These are phyloP conservation scores for Diplolepis rosae DNA, from an alignment of 2,888 invertebrate genomes.

Conservation along the genomic window DNA sequence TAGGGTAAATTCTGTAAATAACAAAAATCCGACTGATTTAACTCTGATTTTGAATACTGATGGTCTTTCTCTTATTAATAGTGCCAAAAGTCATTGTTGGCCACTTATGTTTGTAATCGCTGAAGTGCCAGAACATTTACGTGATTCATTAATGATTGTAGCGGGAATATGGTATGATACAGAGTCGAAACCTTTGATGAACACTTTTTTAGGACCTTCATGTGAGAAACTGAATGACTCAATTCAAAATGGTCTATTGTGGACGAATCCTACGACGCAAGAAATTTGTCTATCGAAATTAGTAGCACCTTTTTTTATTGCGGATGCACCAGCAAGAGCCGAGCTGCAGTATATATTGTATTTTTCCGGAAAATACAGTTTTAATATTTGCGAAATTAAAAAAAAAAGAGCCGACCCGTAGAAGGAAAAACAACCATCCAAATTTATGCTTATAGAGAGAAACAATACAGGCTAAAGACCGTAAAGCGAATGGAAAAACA, in stretches of 20 bases:
- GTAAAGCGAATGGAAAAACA: slow-evolving; percentile 38
- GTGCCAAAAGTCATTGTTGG: slow-evolving; percentile 37
- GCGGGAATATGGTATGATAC: slow-evolving; percentile 39
- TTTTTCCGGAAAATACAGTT: slow-evolving; percentile 40
- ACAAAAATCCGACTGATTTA: slow-evolving; percentile 36
- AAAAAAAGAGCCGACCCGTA: slow-evolving; percentile 18
- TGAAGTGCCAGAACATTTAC: slow-evolving; percentile 37
- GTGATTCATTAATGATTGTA: slow-evolving; percentile 36
- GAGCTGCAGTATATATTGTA: slow-evolving; percentile 36
- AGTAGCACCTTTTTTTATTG: slow-evolving; percentile 37
- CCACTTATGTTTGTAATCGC: slow-evolving; percentile 40
- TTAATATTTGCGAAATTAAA: slow-evolving; percentile 42
- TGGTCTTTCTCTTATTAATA: slow-evolving; percentile 38
- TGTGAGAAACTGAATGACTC: slow-evolving; percentile 33
- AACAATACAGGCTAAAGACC: slow-evolving; percentile 32
- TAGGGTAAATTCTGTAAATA: slow-evolving; percentile 35
- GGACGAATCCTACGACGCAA: slow-evolving; percentile 34
- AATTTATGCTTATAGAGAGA: slow-evolving; percentile 32
- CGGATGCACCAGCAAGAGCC: slow-evolving; percentile 44
- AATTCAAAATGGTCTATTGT: slow-evolving; percentile 34
- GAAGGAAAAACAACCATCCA: slow-evolving; percentile 33
- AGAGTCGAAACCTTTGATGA: slow-evolving; percentile 35
- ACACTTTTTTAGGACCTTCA: slow-evolving; percentile 37
- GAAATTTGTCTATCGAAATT: slow-evolving; percentile 28
- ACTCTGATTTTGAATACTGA: slow-evolving; percentile 43